Evolutionary conservation across 2,888 invertebrate genomes (phyloP).

Genomic region (Iphiclides podalirius): DNA sequence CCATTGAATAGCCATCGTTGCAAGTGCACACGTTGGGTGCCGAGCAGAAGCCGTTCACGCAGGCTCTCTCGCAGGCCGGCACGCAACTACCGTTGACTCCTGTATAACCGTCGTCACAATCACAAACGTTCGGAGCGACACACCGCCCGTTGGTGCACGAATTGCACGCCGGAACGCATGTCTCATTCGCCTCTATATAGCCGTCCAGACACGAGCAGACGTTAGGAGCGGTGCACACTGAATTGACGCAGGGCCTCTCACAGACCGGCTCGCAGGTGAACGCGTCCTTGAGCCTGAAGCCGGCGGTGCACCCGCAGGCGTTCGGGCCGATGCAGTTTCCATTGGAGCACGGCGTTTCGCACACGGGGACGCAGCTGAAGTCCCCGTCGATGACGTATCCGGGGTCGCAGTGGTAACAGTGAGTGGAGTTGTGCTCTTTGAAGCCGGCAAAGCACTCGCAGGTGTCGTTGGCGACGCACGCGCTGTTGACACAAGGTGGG

Average conservation of each 20-base stretch:
- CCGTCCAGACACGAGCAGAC: slow-evolving; percentile 27
- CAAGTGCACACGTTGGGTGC: slow-evolving; percentile 68
- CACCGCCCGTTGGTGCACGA: slow-evolving; percentile 54
- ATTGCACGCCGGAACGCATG: slow-evolving; percentile 38
- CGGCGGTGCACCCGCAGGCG: slow-evolving; percentile 45
- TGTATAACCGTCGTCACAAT: slow-evolving; percentile 76
- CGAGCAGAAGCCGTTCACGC: slow-evolving; percentile 47
- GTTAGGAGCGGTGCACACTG: slow-evolving; percentile 27
- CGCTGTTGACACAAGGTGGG: slow-evolving; percentile 51
- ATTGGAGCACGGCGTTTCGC: slow-evolving; percentile 31
- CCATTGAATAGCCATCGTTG: slow-evolving; percentile 45
- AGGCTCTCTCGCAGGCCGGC: slow-evolving; percentile 40
- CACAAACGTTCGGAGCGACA: slow-evolving; percentile 79
- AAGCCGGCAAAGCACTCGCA: slow-evolving; percentile 52
- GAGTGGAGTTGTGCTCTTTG: slow-evolving; percentile 46
- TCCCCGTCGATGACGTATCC: slow-evolving; percentile 35
- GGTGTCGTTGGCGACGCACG: slow-evolving; percentile 49
- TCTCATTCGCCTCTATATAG: slow-evolving; percentile 28
- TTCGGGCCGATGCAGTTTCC: slow-evolving; percentile 45
- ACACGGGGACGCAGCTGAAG: slow-evolving; percentile 32
- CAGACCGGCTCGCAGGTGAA: slow-evolving; percentile 36
- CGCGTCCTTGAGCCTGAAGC: slow-evolving; percentile 33
- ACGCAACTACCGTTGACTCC: slow-evolving; percentile 38
- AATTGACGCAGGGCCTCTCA: slow-evolving; percentile 26
- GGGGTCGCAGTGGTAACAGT: slow-evolving; percentile 47